These are phyloP conservation scores for Mactromeris polynyma DNA, from an alignment of 2,888 invertebrate species.

Conservation along the genomic window DNA sequence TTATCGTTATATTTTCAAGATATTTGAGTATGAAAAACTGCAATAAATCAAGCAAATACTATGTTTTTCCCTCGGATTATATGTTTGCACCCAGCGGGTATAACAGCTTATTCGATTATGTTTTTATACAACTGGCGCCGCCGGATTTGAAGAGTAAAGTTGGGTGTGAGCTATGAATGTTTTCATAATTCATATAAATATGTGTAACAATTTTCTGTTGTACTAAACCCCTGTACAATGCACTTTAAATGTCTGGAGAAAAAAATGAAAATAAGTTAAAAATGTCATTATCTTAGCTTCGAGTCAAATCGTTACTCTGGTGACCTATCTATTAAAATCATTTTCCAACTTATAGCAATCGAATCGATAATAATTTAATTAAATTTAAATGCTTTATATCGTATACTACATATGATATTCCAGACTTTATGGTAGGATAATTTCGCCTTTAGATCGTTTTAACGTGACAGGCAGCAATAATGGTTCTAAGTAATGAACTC, in stretches of 20 bases:
- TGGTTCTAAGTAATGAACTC: not conserved
- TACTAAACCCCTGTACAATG: too few species aligned
- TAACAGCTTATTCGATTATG: slow-evolving; percentile 41
- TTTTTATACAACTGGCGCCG: slow-evolving; percentile 63
- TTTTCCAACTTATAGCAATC: too few species aligned
- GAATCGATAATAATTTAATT: too few species aligned
- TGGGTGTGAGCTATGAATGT: slow-evolving; percentile 3
- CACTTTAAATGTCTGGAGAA: too few species aligned
- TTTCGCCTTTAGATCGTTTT: not conserved
- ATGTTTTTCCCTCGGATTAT: slow-evolving; percentile 63
- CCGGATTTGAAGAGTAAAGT: not conserved
- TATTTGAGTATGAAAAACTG: slow-evolving; percentile 56
- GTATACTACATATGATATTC: too few species aligned
- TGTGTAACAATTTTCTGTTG: not conserved
- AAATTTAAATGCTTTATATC: too few species aligned
- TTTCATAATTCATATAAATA: not conserved
- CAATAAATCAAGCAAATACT: slow-evolving; percentile 62
- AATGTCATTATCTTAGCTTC: not conserved
- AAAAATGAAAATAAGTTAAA: too few species aligned
- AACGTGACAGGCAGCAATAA: not conserved
- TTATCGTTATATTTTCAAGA: slow-evolving; percentile 63
- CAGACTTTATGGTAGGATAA: not conserved
- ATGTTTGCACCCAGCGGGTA: slow-evolving; percentile 53
- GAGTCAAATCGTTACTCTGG: not conserved
- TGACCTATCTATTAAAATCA: too few species aligned